These are phyloP conservation scores for Clusia tigrina DNA, from an alignment of 2,888 invertebrate genomes.

Conservation along the genomic window DNA sequence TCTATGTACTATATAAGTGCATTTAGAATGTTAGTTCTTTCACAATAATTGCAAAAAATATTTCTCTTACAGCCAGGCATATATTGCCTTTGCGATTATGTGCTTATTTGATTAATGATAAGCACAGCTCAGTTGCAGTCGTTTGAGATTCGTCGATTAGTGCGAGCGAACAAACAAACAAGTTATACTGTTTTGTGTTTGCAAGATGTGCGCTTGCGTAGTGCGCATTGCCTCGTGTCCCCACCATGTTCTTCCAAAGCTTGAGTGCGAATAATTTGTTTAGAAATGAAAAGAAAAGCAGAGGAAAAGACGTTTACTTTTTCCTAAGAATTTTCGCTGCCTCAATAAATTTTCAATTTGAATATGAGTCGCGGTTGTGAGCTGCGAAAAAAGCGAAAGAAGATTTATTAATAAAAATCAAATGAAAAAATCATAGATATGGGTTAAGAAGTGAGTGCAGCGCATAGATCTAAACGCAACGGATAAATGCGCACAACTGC, in stretches of 20 bases:
- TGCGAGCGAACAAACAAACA: slow-evolving; percentile 43
- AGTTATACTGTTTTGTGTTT: background rate
- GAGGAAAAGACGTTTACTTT: slow-evolving; percentile 41
- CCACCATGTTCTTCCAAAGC: background rate
- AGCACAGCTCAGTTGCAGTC: slow-evolving; percentile 55
- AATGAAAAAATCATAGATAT: background rate
- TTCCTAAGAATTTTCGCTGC: slow-evolving; percentile 22
- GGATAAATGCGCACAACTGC: background rate
- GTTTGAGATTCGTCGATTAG: slow-evolving; percentile 51
- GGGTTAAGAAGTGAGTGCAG: slow-evolving; percentile 1
- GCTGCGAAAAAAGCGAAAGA: background rate
- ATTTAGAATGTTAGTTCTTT: too few relatives aligned
- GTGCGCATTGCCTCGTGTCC: background rate
- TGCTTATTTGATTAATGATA: slow-evolving; percentile 59
- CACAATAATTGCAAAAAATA: too few relatives aligned
- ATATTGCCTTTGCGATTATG: too few relatives aligned
- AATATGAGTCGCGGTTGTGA: background rate
- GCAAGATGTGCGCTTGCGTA: background rate
- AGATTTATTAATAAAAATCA: background rate
- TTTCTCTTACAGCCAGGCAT: too few relatives aligned
- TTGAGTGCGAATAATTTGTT: slow-evolving; percentile 17
- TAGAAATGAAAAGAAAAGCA: slow-evolving; percentile 26
- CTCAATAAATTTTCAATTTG: background rate
- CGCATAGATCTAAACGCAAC: too few relatives aligned
- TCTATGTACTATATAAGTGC: too few relatives aligned